These are phyloP conservation scores for Pseudococcus viburni DNA, from an alignment of 2,888 invertebrate species.

Conservation along the genomic window DNA sequence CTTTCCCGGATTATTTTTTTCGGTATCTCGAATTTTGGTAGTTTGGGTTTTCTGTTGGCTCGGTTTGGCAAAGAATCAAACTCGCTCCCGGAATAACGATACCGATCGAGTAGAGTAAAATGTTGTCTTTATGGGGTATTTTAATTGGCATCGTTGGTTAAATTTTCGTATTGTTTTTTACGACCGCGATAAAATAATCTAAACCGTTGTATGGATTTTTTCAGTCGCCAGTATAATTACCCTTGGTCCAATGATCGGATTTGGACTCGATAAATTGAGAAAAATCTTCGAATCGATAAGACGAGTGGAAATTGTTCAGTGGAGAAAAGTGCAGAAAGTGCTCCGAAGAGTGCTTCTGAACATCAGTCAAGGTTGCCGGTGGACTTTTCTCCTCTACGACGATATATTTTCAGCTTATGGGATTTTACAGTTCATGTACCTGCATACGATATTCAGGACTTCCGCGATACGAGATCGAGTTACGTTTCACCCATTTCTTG, in stretches of 20 bases:
- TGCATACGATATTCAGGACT: neutral
- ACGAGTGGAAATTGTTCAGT: too few species aligned
- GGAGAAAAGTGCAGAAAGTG: too few species aligned
- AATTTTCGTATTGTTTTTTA: constrained; percentile 46
- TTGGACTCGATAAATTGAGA: neutral
- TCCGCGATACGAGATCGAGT: constrained; percentile 21
- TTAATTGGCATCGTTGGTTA: constrained; percentile 29
- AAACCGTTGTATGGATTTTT: neutral
- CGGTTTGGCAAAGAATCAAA: constrained; percentile 20
- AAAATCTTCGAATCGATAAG: too few species aligned
- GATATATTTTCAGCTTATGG: neutral
- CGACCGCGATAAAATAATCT: constrained; percentile 24
- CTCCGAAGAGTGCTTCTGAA: too few species aligned
- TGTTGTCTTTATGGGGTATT: constrained; percentile 15
- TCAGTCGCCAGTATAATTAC: neutral
- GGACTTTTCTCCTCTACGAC: neutral
- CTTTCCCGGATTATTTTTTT: neutral
- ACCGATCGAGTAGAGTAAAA: neutral
- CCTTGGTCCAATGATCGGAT: neutral
- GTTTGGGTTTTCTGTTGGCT: neutral
- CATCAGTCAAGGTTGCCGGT: neutral
- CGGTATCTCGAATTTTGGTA: neutral
- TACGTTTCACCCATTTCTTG: neutral
- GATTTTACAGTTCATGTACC: neutral
- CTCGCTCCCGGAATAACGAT: neutral